phyloP scores from a whole-genome alignment of 2,113 vertebrate species.

The Takifugu flavidus region DNA sequence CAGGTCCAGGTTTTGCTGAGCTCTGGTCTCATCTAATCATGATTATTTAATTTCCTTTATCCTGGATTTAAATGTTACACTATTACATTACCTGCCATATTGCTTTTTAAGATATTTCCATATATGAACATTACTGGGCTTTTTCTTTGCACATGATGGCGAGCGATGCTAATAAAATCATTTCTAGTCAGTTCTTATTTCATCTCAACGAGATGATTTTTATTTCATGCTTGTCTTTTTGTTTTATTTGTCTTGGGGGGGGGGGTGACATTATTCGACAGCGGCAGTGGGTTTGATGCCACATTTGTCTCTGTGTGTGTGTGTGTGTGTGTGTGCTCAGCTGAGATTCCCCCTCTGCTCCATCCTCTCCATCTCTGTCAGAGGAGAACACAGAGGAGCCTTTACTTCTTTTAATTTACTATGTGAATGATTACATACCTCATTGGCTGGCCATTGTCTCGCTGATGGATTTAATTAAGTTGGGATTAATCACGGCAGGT shows the following conservation, averaged over 20 bases:
- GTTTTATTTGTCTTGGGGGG: too few species aligned
- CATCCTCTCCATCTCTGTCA: constrained; percentile 95
- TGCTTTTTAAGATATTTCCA: too few species aligned
- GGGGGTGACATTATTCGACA: too few species aligned
- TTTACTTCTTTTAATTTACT: constrained; percentile 92
- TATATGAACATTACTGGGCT: too few species aligned
- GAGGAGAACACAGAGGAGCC: constrained; percentile 80
- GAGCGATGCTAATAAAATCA: too few species aligned
- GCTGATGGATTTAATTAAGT: constrained; percentile 99
- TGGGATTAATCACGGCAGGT: constrained; percentile 97
- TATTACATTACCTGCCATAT: background rate
- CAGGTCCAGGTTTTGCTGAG: too few species aligned
- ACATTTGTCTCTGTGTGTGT: constrained; percentile 3
- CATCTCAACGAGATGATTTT: too few species aligned
- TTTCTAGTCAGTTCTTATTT: too few species aligned
- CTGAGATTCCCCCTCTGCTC: constrained; percentile 72
- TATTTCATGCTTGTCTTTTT: too few species aligned
- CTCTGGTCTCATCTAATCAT: background rate
- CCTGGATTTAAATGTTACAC: background rate
- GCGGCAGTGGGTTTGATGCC: too few species aligned
- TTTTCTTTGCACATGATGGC: too few species aligned
- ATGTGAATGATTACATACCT: constrained; percentile 98
- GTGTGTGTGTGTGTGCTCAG: constrained; percentile 18
- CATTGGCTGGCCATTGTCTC: constrained; percentile 98
- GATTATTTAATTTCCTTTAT: background rate